Evolutionary conservation across 2,113 vertebrate genomes (phyloP).

Genomic region (Lamprotornis superbus): DNA sequence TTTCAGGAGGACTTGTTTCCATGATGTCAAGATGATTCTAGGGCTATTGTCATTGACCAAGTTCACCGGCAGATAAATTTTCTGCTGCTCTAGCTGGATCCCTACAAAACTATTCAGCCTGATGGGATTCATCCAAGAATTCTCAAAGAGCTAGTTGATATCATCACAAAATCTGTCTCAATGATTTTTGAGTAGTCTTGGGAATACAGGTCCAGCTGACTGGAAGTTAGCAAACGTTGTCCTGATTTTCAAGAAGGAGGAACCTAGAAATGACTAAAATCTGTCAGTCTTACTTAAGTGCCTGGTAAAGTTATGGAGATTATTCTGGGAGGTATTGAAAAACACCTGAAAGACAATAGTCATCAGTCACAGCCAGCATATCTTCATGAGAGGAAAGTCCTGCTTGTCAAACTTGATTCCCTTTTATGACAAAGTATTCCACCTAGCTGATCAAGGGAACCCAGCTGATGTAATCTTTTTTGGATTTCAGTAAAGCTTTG

Average conservation of each 20-base stretch:
- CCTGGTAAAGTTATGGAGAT: neutral
- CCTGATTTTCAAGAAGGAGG: neutral
- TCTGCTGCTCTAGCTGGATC: neutral
- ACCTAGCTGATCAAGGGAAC: neutral
- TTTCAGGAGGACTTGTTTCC: neutral
- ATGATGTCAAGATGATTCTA: neutral
- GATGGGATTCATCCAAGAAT: neutral
- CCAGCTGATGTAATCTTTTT: neutral
- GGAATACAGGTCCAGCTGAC: neutral
- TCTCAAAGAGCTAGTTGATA: neutral
- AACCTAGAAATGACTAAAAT: neutral
- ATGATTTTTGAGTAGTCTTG: neutral
- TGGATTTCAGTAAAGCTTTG: neutral
- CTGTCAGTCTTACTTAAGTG: neutral
- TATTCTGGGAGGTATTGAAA: neutral
- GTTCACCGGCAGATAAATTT: neutral
- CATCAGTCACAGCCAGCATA: neutral
- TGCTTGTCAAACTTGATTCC: neutral
- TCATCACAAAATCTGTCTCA: fast-evolving
- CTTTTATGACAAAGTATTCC: neutral
- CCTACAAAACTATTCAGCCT: neutral
- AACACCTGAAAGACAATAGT: neutral
- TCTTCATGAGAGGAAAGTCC: neutral
- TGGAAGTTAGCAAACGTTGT: neutral
- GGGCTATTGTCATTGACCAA: neutral